phyloP scores from a whole-genome alignment of 2,113 vertebrate genomes.

The Rhinogobius similis region DNA sequence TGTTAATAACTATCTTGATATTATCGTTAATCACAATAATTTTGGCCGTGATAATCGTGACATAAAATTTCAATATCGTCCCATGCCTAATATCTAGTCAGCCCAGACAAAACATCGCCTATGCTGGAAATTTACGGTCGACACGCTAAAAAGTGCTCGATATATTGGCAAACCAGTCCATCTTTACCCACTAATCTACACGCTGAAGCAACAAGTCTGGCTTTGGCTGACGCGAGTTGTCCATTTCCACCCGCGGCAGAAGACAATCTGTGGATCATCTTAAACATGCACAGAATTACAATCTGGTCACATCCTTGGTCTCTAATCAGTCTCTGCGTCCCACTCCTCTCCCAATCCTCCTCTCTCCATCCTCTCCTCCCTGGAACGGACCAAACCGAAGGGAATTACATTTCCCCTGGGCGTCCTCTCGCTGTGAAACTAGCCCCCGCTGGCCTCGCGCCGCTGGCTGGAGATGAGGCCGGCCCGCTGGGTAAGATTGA shows the following conservation, averaged over 20 bases:
- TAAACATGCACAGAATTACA: conserved; percentile 52
- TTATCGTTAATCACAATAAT: too few relatives aligned
- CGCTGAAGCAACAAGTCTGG: not conserved
- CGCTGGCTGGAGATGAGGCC: conserved; percentile 53
- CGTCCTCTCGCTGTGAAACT: conserved; percentile 48
- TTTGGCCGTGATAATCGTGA: too few relatives aligned
- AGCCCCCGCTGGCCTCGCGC: conserved; percentile 53
- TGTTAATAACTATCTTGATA: too few relatives aligned
- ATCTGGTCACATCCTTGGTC: conserved; percentile 41
- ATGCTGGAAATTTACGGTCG: too few relatives aligned
- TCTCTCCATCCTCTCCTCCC: conserved; percentile 23
- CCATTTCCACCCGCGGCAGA: not conserved
- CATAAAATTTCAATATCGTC: too few relatives aligned
- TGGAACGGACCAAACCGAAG: conserved; percentile 39
- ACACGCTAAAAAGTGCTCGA: too few relatives aligned
- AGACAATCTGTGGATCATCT: conserved; percentile 52
- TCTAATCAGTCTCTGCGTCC: conserved; percentile 50
- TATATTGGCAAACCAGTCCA: too few relatives aligned
- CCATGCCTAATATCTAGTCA: too few relatives aligned
- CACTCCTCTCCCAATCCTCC: not conserved
- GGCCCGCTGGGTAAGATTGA: conserved; percentile 63
- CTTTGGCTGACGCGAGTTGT: not conserved
- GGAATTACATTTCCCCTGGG: conserved; percentile 73
- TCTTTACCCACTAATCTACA: not conserved
- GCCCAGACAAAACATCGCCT: too few relatives aligned